phyloP scores from a whole-genome alignment of 2,113 vertebrate genomes.

The Daphoenositta chrysoptera region DNA sequence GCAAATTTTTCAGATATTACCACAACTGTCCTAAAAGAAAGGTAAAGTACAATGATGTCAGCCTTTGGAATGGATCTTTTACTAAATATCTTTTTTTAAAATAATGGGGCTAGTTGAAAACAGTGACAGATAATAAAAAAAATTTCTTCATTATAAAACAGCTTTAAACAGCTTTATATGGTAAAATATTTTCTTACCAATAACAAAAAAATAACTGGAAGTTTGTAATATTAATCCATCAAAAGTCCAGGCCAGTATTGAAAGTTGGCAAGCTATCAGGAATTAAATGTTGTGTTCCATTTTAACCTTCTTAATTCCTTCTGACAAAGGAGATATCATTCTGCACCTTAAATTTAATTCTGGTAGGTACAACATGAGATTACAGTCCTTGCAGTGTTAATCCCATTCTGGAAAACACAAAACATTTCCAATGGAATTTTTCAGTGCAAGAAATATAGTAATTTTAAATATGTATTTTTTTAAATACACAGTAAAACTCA shows the following conservation, averaged over 20 bases:
- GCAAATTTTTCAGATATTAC: neutral
- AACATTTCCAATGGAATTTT: neutral
- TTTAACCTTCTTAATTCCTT: neutral
- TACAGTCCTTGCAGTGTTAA: neutral
- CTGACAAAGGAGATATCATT: neutral
- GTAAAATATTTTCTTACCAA: neutral
- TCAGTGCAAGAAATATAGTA: neutral
- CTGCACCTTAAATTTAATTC: neutral
- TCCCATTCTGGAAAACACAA: neutral
- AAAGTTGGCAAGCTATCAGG: neutral
- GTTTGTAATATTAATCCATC: neutral
- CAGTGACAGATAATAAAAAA: neutral
- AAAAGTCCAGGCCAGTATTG: neutral
- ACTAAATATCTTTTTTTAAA: neutral
- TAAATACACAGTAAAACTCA: neutral
- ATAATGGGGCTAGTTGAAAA: neutral
- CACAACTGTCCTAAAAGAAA: neutral
- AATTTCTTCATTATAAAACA: neutral
- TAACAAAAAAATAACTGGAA: neutral
- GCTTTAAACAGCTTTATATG: neutral
- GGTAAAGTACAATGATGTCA: neutral
- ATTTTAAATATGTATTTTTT: neutral
- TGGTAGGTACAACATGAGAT: neutral
- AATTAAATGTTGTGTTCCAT: neutral
- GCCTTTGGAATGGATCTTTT: neutral